These are phyloP conservation scores for Tichodroma muraria DNA, from an alignment of 2,113 vertebrate genomes.

Conservation along the genomic window DNA sequence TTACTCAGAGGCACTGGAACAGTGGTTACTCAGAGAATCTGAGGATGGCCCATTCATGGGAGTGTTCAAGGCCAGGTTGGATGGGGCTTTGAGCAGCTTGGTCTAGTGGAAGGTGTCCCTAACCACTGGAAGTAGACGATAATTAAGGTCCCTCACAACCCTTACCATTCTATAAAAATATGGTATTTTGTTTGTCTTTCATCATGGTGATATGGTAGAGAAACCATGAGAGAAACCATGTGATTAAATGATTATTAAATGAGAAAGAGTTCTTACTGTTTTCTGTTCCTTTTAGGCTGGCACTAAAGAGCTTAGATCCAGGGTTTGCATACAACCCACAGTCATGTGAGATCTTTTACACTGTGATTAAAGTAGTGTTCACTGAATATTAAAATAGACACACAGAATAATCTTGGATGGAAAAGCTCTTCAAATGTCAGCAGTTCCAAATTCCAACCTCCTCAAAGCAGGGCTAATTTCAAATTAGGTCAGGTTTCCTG, in stretches of 20 bases:
- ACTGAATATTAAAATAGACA: neutral
- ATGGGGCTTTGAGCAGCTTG: neutral
- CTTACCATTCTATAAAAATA: neutral
- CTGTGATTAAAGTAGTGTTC: neutral
- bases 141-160: neutral
- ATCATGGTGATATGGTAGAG: neutral
- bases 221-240: neutral
- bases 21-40: neutral
- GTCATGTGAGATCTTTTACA: neutral
- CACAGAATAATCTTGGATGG: neutral
- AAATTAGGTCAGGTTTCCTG: neutral
- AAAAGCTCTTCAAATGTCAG: neutral
- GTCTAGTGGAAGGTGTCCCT: neutral
- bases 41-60: neutral
- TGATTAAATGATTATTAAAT: neutral
- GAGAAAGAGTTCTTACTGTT: neutral
- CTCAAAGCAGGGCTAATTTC: neutral
- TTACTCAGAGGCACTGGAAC: neutral
- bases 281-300: neutral
- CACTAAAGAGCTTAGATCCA: neutral
- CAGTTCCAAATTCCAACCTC: neutral
- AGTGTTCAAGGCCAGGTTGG: neutral
- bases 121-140: neutral
- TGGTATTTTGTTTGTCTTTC: neutral
- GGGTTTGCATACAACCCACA: neutral